These are phyloP conservation scores for Pangasius djambal DNA, from an alignment of 2,797 vertebrate genomes.

Conservation along the genomic window DNA sequence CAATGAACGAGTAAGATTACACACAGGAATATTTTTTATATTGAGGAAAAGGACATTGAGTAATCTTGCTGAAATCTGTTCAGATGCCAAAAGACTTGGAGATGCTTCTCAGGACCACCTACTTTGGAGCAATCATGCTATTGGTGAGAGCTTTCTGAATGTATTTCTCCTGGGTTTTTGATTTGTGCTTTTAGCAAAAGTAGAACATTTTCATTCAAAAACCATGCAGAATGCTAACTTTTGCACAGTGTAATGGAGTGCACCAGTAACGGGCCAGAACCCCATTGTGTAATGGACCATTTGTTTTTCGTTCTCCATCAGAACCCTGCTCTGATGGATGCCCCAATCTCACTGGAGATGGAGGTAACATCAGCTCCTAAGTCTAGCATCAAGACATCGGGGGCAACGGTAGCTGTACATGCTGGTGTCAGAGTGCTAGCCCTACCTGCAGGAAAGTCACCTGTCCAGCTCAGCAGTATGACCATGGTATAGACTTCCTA, in stretches of 20 bases:
- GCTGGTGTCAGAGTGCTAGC: constrained; percentile 83
- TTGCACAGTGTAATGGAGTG: not conserved
- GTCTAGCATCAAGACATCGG: constrained; percentile 85
- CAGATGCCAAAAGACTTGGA: constrained; percentile 92
- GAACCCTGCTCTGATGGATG: constrained; percentile 83
- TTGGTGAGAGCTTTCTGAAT: constrained; percentile 74
- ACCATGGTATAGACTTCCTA: constrained; percentile 79
- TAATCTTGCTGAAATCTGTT: constrained; percentile 17
- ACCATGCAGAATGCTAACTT: not conserved
- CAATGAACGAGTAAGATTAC: constrained; percentile 80
- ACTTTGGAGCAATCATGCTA: constrained; percentile 88
- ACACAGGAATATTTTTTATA: not conserved
- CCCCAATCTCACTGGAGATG: constrained; percentile 82
- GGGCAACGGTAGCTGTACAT: constrained; percentile 81
- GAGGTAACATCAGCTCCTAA: constrained; percentile 79
- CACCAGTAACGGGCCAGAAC: not conserved
- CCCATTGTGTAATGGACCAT: not conserved
- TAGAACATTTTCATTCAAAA: not conserved
- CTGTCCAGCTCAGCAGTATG: constrained; percentile 89
- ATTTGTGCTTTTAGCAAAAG: not conserved
- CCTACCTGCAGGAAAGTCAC: constrained; percentile 68
- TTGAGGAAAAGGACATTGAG: not conserved
- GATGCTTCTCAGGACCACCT: constrained; percentile 88
- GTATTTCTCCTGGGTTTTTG: not conserved
- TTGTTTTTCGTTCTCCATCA: constrained; percentile 54